Evolutionary conservation across 2,888 invertebrate genomes (phyloP).

Genomic region (Lamellibrachia satsuma): DNA sequence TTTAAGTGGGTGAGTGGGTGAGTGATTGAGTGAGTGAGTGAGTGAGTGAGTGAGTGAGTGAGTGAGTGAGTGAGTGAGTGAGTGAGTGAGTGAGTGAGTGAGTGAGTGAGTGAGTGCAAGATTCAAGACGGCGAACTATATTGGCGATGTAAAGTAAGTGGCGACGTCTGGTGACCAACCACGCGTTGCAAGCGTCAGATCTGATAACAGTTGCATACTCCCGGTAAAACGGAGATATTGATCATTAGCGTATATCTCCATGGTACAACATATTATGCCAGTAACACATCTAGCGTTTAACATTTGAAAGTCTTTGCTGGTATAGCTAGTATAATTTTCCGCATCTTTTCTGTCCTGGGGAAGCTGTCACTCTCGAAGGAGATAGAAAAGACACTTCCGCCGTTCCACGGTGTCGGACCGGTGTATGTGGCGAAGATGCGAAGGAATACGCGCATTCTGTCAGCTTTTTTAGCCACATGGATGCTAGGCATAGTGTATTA

Average conservation of each 20-base stretch:
- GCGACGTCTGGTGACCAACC: neutral
- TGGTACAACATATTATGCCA: neutral
- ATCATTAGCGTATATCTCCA: neutral
- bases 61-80: no score
- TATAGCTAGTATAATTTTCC: neutral
- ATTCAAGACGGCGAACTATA: no score
- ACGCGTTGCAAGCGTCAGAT: neutral
- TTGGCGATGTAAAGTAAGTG: neutral
- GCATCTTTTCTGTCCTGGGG: neutral
- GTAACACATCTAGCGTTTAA: neutral
- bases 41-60: no score
- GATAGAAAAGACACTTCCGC: neutral
- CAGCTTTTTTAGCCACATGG: slow-evolving; percentile 39
- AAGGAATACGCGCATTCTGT: slow-evolving; percentile 39
- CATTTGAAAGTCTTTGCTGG: neutral
- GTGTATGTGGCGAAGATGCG: slow-evolving; percentile 29
- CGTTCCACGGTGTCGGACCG: neutral
- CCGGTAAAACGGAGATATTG: neutral
- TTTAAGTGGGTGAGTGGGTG: no score
- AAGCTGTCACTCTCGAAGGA: neutral
- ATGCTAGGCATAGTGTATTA: slow-evolving; percentile 40
- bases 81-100: no score
- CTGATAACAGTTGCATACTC: neutral
- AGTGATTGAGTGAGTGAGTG: no score
- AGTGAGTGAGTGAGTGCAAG: no score